Conservation (phyloP, 2,888 invertebrate genomes). For the Germaria angustata region DNA sequence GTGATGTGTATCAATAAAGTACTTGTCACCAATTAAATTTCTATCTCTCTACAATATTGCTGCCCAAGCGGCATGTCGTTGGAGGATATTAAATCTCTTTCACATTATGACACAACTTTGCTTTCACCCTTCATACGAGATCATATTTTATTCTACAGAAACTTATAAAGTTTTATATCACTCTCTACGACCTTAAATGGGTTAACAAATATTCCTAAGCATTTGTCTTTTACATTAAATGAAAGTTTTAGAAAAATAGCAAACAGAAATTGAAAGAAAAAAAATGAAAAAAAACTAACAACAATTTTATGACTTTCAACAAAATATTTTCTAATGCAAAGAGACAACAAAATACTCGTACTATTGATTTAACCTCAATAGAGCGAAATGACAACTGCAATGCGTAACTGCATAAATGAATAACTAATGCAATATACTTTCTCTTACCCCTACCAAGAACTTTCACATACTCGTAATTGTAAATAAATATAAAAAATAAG, state of each 20-base stretch:
- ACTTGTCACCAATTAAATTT: no score
- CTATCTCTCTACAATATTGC: no score
- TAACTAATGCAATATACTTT: slow-evolving; percentile 39
- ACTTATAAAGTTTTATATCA: no score
- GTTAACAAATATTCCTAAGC: background rate
- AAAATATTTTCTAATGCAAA: slow-evolving; percentile 36
- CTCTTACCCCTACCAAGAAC: background rate
- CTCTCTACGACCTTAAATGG: background rate
- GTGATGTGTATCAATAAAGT: no score
- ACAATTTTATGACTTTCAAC: slow-evolving; percentile 44
- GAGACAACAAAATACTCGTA: slow-evolving; percentile 24
- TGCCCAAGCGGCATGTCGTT: no score
- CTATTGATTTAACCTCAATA: slow-evolving; percentile 58
- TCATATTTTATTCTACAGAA: no score
- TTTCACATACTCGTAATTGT: background rate
- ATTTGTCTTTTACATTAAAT: slow-evolving; percentile 2
- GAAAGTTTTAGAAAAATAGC: slow-evolving; percentile 10
- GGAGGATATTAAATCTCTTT: no score
- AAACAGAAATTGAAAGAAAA: no score
- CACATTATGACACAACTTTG: no score
- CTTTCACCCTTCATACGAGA: no score
- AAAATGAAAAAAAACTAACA: background rate
- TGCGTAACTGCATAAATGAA: slow-evolving; percentile 63
- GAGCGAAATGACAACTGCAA: slow-evolving; percentile 53
- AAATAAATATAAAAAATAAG: background rate